Percentiles rank a stretch among this genome's conserved stretches.
Conservation (phyloP, 2,888 invertebrate species). For the Drosophila mayaguana region DNA sequence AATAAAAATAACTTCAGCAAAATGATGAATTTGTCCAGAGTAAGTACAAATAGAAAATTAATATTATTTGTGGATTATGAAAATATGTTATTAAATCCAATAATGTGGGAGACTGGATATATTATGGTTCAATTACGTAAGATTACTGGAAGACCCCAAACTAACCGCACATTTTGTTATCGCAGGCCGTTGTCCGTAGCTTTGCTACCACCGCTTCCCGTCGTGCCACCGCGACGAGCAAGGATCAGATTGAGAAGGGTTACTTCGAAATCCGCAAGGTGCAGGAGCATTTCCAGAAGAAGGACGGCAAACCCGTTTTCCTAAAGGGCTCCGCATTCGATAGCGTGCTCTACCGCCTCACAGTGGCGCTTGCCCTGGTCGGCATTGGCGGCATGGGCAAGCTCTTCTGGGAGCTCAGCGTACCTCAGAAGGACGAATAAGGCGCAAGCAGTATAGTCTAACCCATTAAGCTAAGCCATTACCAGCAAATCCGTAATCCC, state of each 20-base stretch:
- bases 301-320: conserved; percentile 86
- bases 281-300: conserved; percentile 84
- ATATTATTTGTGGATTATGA: background rate
- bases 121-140: conserved; percentile 75
- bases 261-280: conserved; percentile 79
- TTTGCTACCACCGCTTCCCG: conserved; percentile 75
- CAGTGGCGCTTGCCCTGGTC: conserved; percentile 83
- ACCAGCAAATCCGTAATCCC: conserved; percentile 46
- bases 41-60: conserved; percentile 53
- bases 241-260: conserved; percentile 79
- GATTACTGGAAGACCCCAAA: conserved; percentile 49
- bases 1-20: conserved; percentile 54
- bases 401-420: conserved; percentile 81
- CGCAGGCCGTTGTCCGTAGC: conserved; percentile 82
- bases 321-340: conserved; percentile 86
- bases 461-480: conserved; percentile 54
- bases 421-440: conserved; percentile 73
- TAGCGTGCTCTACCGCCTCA: conserved; percentile 85
- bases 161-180: conserved; percentile 63
- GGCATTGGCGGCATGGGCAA: conserved; percentile 83
- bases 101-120: conserved; percentile 11
- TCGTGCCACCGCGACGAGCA: conserved; percentile 61
- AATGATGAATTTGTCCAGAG: conserved; percentile 83
- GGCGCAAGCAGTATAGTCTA: conserved; percentile 35
- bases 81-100: background rate